Evolutionary conservation across 2,113 vertebrate genomes (phyloP), one percentile per base, ranked within the genome.

Genomic region (Lepus timidus): DNA sequence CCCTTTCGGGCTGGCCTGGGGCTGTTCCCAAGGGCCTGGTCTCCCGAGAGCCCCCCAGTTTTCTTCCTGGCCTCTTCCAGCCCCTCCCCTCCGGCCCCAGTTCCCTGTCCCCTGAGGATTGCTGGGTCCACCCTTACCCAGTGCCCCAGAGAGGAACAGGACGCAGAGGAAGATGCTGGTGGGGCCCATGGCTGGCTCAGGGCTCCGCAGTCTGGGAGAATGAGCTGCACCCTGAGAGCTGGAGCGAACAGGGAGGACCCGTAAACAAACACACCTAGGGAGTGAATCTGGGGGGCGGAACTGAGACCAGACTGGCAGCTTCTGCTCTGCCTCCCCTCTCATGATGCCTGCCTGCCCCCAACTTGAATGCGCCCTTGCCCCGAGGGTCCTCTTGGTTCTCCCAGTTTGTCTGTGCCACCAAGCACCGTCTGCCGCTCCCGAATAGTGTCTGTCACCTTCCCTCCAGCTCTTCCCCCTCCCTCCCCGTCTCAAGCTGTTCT

Each of bases 401-500:
- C n/a, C 61, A 12, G 20, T 7, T 22, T 88, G 39, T 49, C 33
- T 67, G 6, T 31, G 36, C 75, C 73, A 90, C 22, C 71, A 36
- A 27, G 89, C 91, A 68, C 49, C 3, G 51, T 95, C 95, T 84
- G 79, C 52, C 20, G 1, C 65, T 86, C 74, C 85, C 4, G 31
- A 71, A 61, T 27, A 55, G 64, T 20, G 91, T 93, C 96, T 96
- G 92, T 65, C 85, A 14, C 95, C 74, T 95, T 79, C 71, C 62
- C 85, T 75, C 61, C 83, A 31, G 23, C 75, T 49, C 64, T 61
- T 82, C 75, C 36, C 74, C 74, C 71, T 71, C 85, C 25, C 74
- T 62, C 39, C 6, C 4, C 36, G 11, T 80, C 68, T 87, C 94
- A 67, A 94, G 87, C 95, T 97, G 95, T 95, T 95, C 80, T 61